Evolutionary conservation across 2,113 vertebrate genomes (phyloP), one percentile per base, ranked within the genome.

Genomic region (Sinocyclocheilus maitianheensis): DNA sequence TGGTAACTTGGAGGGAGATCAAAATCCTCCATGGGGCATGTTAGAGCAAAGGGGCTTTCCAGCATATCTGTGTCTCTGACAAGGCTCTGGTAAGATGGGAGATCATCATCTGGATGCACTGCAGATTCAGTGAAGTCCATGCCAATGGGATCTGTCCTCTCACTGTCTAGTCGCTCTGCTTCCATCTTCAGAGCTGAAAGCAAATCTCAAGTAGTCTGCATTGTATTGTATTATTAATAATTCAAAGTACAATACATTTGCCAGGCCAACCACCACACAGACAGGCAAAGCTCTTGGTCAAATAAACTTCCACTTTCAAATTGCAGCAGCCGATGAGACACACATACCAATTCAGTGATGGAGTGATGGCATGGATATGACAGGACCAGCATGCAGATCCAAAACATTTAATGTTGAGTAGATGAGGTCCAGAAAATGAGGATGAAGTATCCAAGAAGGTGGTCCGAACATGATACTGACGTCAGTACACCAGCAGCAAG

Each of bases 111-210:
- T 5, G 89, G 91, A 3, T 89, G 92, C 88, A 93, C 91, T 87
- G 94, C 93, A 2, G 93, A 91, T 88, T 92, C 94, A 62, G 93
- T 93, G 91, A 93, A 93, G 91, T 95, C 94, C 78, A 93, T 93
- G 88, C 93, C 94, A 90, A 93, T 92, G 80, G 93, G 94, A 79
- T 93, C 91, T 84, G 95, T 91, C 92, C 90, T 93, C 87, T 93
- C 92, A n/a, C 88, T 94, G 83, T 84, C 94, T 87, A 96, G 96
- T 92, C 95, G 96, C 86, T 90, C 96, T 91, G 95, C 94, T 87
- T 97, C 97, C 97, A 97, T 99, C 98, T 98, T 99, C 96, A 96
- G 95, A 93, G 97, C 98, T 99, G 98, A 92, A 98, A 99, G 92
- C 92, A 99, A 95, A 99, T 94, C 97, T 98, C 95, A 96, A 97